Evolutionary conservation across 2,797 vertebrate species (phyloP), one percentile per base, ranked within the genome.

Genomic region (Danio tinwini): DNA sequence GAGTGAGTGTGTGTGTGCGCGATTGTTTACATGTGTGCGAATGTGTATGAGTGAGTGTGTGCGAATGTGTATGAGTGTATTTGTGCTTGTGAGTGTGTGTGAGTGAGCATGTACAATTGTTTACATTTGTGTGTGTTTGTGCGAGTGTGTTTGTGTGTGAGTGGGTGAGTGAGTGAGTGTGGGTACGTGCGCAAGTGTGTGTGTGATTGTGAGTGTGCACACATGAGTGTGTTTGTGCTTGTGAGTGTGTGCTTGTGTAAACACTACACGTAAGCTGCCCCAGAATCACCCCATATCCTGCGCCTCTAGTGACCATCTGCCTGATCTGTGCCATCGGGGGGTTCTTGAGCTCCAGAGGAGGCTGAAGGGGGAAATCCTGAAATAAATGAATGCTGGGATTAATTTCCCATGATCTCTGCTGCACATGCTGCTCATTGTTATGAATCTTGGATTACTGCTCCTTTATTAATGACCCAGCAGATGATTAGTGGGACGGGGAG

Each of bases 361-460:
- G 53, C 29, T 17, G 9, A 62, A 49, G 56, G 21, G 65, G 19
- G 45, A 19, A 44, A 64, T 39, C 63, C 73, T 64, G 16, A 59
- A 69, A 59, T 76, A 75, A 73, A 82, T 82, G 64, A 82, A 90
- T 87, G 85, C 82, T 7, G 73, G 64, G 81, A 82, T 89, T 91
- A 92, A 91, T 91, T 86, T 90, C 87, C 86, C 87, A 19, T 16
- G 62, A 52, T 74, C 84, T 86, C 75, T n/a, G 78, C 81, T 78
- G 84, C 83, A 83, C 80, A 89, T 87, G 87, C 89, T 88, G 69
- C 86, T 88, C 78, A 86, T 77, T 82, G 86, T 90, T 85, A 92
- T 91, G 86, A 90, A 88, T 89, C 86, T 84, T 88, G 87, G 91
- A 92, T 93, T 93, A 91, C 81, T 87, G 88, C 78, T 92, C 52